Conservation (phyloP, 2,888 invertebrate species). For the Terebella lapidaria region DNA sequence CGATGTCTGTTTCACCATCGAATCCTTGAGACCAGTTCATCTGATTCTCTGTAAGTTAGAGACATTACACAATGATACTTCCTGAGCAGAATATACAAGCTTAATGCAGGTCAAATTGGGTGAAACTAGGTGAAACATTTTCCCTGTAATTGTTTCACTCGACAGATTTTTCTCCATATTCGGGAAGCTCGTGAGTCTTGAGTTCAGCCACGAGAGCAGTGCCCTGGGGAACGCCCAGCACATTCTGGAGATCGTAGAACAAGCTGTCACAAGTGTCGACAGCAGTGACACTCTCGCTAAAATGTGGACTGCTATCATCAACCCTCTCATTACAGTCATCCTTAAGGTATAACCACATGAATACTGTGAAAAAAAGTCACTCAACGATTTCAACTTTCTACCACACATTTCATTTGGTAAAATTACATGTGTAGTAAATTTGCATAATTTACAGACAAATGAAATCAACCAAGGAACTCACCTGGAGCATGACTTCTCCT, state of each 20-base stretch:
- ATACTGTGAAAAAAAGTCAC: not conserved
- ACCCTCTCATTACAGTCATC: conserved; percentile 33
- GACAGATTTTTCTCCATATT: conserved; percentile 37
- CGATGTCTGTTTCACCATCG: conserved; percentile 36
- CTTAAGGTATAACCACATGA: conserved; percentile 27
- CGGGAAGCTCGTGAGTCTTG: conserved; percentile 31
- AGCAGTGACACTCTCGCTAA: conserved; percentile 33
- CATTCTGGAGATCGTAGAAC: conserved; percentile 32
- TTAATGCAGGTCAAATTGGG: no score
- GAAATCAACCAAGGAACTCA: conserved; percentile 50
- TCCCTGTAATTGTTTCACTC: not conserved
- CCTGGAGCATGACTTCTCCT: conserved; percentile 43
- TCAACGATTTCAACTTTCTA: not conserved
- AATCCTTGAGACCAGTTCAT: conserved; percentile 26
- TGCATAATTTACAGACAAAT: conserved; percentile 36
- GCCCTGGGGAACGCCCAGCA: conserved; percentile 37
- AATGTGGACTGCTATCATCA: conserved; percentile 37
- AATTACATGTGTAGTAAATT: no score
- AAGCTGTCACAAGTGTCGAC: conserved; percentile 27
- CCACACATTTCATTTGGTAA: not conserved
- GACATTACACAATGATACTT: no score
- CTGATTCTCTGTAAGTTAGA: no score
- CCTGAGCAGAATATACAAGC: no score
- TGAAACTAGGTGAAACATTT: no score
- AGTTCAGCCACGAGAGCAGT: conserved; percentile 29